Conservation (phyloP, 2,797 vertebrate species). For the Salarias fasciatus region DNA sequence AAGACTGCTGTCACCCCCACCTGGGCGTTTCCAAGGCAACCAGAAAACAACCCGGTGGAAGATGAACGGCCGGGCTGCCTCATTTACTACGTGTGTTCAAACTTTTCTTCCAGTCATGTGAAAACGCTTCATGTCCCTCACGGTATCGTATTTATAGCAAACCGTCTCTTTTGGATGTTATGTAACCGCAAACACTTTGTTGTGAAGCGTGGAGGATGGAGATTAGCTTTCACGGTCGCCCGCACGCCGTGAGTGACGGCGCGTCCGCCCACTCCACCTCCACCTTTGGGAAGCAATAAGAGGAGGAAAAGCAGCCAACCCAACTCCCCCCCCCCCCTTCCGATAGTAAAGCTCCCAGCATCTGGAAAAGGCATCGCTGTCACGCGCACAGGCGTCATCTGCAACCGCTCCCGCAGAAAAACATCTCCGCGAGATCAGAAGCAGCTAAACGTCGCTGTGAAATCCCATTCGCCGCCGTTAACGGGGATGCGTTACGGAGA, state of each 20-base stretch:
- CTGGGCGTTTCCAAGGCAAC: slow-evolving; percentile 14
- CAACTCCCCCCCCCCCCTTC: slow-evolving; percentile 6
- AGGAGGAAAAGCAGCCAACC: slow-evolving; percentile 30
- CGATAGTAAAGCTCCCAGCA: slow-evolving; percentile 30
- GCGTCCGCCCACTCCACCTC: slow-evolving; percentile 71
- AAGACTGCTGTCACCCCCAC: slow-evolving; percentile 8
- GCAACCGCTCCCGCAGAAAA: slow-evolving; percentile 34
- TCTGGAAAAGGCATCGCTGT: slow-evolving; percentile 65
- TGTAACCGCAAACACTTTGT: slow-evolving; percentile 27
- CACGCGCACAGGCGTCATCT: slow-evolving; percentile 46
- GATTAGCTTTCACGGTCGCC: slow-evolving; percentile 65
- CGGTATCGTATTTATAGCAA: too few relatives aligned
- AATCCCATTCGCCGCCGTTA: slow-evolving; percentile 41
- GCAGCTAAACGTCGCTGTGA: slow-evolving; percentile 45
- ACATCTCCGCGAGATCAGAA: slow-evolving; percentile 45
- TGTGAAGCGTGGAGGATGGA: slow-evolving; percentile 45
- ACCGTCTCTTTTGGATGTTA: slow-evolving; percentile 35
- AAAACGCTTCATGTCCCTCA: too few relatives aligned
- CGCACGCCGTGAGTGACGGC: slow-evolving; percentile 53
- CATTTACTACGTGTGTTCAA: slow-evolving; percentile 5
- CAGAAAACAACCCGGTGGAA: slow-evolving; percentile 26
- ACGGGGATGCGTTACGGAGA: slow-evolving; percentile 12
- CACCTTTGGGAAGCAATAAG: slow-evolving; percentile 54
- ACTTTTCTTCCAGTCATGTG: slow-evolving; percentile 2
- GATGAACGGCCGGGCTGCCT: slow-evolving; percentile 22